These are phyloP conservation scores for Adelosebastes latens DNA, from an alignment of 2,797 vertebrate genomes.

Conservation along the genomic window DNA sequence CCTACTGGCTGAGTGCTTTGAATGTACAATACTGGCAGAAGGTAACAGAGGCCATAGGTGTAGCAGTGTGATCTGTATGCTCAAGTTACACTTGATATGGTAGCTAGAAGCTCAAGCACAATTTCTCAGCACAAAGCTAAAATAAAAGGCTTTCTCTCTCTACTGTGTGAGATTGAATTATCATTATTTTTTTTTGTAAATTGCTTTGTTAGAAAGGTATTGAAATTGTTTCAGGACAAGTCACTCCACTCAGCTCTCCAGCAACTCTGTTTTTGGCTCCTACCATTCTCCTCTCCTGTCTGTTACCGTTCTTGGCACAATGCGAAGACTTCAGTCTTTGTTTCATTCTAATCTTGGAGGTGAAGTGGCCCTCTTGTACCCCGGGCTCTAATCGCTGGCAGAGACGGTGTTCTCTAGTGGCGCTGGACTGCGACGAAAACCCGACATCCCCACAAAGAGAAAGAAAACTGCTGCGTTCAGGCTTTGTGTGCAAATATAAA, in stretches of 20 bases:
- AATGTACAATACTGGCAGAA: constrained; percentile 50
- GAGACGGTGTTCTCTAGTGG: constrained; percentile 73
- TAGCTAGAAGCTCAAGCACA: constrained; percentile 4
- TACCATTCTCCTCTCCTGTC: constrained; percentile 33
- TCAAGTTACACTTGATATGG: constrained; percentile 26
- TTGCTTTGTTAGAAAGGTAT: constrained; percentile 10
- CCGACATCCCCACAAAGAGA: constrained; percentile 65
- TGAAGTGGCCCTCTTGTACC: constrained; percentile 81
- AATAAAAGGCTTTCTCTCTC: background rate
- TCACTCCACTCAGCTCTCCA: constrained; percentile 48
- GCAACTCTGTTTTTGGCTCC: constrained; percentile 53
- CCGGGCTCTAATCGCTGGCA: constrained; percentile 76
- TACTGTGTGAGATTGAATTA: background rate
- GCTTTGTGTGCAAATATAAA: constrained; percentile 81
- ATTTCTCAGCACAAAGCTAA: constrained; percentile 11
- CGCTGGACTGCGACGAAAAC: constrained; percentile 63
- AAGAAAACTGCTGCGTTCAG: constrained; percentile 72
- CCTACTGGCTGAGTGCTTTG: constrained; percentile 52
- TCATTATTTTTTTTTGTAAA: constrained; percentile 14
- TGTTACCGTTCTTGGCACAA: constrained; percentile 65
- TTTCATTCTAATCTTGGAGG: constrained; percentile 75
- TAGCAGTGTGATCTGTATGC: constrained; percentile 48
- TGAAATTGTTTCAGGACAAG: constrained; percentile 38
- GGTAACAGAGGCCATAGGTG: constrained; percentile 54
- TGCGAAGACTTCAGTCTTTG: constrained; percentile 70